Evolutionary conservation across 1,140 invertebrate genomes (phyloP).

Genomic region (Fopius arisanus): DNA sequence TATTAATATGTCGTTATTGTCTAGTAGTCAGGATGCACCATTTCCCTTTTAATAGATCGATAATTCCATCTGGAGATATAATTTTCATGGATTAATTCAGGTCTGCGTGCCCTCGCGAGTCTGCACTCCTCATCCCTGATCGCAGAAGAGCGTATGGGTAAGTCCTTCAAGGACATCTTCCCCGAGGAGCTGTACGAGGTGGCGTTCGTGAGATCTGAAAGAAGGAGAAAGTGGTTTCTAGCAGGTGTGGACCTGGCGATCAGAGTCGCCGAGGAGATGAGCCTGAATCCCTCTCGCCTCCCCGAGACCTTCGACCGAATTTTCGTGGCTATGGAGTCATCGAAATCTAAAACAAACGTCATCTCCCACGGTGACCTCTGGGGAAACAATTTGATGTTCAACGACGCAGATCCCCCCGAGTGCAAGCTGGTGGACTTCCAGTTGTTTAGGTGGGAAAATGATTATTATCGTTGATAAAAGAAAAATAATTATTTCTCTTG

Average conservation of each 20-base stretch:
- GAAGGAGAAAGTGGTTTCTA: slow-evolving; percentile 41
- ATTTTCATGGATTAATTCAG: slow-evolving; percentile 16
- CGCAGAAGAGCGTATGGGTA: slow-evolving; percentile 61
- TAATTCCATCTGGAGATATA: too few relatives aligned
- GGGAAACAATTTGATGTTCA: slow-evolving; percentile 70
- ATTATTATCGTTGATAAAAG: too few relatives aligned
- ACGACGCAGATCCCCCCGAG: slow-evolving; percentile 48
- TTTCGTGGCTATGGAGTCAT: slow-evolving; percentile 61
- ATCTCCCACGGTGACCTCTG: slow-evolving; percentile 71
- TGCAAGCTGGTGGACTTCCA: slow-evolving; percentile 72
- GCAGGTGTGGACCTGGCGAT: slow-evolving; percentile 43
- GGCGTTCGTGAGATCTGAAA: slow-evolving; percentile 16
- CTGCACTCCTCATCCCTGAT: slow-evolving; percentile 67
- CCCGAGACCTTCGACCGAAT: slow-evolving; percentile 53
- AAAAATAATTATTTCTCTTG: too few relatives aligned
- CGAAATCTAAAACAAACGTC: slow-evolving; percentile 65
- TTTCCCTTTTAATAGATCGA: too few relatives aligned
- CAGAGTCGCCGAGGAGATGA: slow-evolving; percentile 40
- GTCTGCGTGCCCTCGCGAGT: slow-evolving; percentile 63
- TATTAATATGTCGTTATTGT: too few relatives aligned
- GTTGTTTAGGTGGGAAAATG: slow-evolving; percentile 45
- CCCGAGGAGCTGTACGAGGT: slow-evolving; percentile 38
- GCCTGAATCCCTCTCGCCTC: slow-evolving; percentile 46
- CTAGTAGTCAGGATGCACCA: too few relatives aligned
- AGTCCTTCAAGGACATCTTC: slow-evolving; percentile 47